phyloP scores from a whole-genome alignment of 2,113 vertebrate species.

The Grammomys dolichurus region DNA sequence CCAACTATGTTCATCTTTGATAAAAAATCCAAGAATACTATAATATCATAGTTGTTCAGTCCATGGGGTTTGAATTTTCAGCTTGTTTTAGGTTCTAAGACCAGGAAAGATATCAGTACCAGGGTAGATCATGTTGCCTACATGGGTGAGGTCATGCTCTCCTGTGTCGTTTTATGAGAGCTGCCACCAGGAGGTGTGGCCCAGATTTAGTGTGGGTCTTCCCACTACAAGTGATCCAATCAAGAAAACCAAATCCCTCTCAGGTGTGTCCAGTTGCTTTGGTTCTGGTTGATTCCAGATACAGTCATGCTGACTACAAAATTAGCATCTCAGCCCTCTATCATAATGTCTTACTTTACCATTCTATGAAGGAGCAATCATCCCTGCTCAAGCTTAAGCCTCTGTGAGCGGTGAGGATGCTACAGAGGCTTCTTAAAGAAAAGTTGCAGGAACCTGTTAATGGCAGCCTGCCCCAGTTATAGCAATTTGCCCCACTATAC shows the following conservation, averaged over 20 bases:
- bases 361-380: slow-evolving; percentile 5
- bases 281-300: not conserved
- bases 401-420: not conserved
- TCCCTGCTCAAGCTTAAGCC: not conserved
- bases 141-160: not conserved
- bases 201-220: not conserved
- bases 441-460: not conserved
- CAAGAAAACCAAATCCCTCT: not conserved
- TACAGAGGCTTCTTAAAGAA: not conserved
- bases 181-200: not conserved
- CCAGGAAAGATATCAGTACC: not conserved
- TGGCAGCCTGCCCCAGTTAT: not conserved
- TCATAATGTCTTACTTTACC: too few relatives aligned
- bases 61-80: not conserved
- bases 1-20: not conserved
- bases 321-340: not conserved
- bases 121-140: not conserved
- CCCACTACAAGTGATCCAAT: not conserved
- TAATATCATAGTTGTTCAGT: not conserved
- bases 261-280: too few relatives aligned
- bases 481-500: not conserved
- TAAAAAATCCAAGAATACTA: not conserved
- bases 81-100: not conserved
- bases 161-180: not conserved
- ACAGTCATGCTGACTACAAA: not conserved